Evolutionary conservation across 2,888 invertebrate species (phyloP), one percentile per base, ranked within the genome.

Genomic region (Mythimna impura): DNA sequence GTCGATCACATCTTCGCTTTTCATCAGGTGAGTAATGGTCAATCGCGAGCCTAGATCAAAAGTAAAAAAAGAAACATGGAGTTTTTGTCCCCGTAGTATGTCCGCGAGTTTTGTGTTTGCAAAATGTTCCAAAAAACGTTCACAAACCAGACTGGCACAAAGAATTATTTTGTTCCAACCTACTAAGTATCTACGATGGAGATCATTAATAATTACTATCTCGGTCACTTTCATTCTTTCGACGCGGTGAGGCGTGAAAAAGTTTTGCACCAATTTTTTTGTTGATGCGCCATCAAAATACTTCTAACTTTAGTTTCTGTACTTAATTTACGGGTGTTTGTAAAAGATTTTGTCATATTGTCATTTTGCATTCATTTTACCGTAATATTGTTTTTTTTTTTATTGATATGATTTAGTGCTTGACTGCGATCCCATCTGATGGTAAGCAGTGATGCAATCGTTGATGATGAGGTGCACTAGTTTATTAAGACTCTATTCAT

Each of bases 181-280:
- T 83, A 73, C 57, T 83, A 65, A 54, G 52, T 43, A 55, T 3
- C 10, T n/a, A 22, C 43, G 14, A 4, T 55, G 47, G 58, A 58
- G n/a, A 80, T 54, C 52, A 70, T 80, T 74, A 70, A 80, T 82
- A 74, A 80, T 82, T 61, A 60, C 57, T 43, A 58, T 40, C 55
- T n/a, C 52, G 73, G 69, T 61, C 52, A 79, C 80, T 79, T 79
- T 65, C 66, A 61, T 83, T 73, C 47, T 64, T 54, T 8, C 6
- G 60, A 69, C 8, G 54, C 40, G 40, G 25, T 66, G 30, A 50
- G 17, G 57, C 60, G 30, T 40, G 20, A 25, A 30, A 36, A 20
- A 36, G 14, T 55, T 54, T 76, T 60, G 47, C 57, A 57, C 58
- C 30, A 50, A 9, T 66, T 79, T 80, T 36, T 81, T 76, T 80